Percentiles rank a stretch among this genome's conserved stretches.
phyloP scores from a whole-genome alignment of 2,113 vertebrate species.

The Caloenas nicobarica region DNA sequence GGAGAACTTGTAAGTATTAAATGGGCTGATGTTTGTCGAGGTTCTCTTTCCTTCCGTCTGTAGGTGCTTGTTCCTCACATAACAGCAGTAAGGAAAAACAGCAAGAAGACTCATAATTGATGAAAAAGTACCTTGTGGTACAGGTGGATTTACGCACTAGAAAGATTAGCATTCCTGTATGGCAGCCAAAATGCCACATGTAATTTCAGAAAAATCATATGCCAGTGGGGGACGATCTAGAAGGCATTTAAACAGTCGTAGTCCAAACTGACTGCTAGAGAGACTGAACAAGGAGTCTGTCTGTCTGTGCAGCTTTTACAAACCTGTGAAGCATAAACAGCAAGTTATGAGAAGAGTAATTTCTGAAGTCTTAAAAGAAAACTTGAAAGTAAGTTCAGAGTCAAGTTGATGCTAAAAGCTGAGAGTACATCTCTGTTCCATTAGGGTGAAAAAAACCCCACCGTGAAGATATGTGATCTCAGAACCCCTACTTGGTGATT shows the following conservation, averaged over 20 bases:
- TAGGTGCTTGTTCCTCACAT: background rate
- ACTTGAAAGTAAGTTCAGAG: background rate
- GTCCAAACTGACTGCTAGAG: background rate
- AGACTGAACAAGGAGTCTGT: background rate
- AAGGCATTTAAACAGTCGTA: background rate
- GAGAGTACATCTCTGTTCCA: background rate
- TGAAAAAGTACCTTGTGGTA: background rate
- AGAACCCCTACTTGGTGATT: background rate
- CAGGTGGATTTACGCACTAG: background rate
- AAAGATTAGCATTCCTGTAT: background rate
- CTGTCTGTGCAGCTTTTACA: background rate
- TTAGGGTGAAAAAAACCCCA: background rate
- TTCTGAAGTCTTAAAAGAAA: background rate
- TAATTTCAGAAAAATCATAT: background rate
- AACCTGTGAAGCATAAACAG: background rate
- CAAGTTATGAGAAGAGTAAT: background rate
- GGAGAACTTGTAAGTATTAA: conserved; percentile 88
- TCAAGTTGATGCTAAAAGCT: background rate
- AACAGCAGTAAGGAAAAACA: background rate
- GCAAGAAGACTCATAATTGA: background rate
- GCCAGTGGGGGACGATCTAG: background rate
- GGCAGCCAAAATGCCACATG: background rate
- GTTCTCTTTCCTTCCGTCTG: background rate
- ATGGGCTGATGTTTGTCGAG: background rate
- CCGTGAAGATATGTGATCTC: background rate